Percentiles rank a stretch among this genome's conserved stretches.
These are phyloP conservation scores for Psix sp. DNA, from an alignment of 1,140 invertebrate species.

Conservation along the genomic window DNA sequence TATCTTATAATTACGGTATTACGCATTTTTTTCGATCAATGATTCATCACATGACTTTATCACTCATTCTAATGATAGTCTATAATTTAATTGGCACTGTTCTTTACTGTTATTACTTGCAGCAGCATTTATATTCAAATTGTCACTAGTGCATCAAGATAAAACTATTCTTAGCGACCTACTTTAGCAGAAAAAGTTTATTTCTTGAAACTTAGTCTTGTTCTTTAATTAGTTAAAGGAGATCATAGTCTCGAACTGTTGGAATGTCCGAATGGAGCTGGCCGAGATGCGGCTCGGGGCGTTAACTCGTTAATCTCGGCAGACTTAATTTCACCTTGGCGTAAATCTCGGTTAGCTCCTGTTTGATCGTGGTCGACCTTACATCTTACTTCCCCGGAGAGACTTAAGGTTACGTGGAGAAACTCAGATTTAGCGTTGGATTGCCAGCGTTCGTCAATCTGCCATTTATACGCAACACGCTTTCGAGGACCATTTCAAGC, in stretches of 20 bases:
- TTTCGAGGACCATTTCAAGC: constrained; percentile 31
- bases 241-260: constrained; percentile 27
- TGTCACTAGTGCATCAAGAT: no score
- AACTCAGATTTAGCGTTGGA: constrained; percentile 26
- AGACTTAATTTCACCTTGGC: constrained; percentile 57
- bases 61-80: no score
- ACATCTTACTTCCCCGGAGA: constrained; percentile 48
- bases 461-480: not conserved
- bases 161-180: no score
- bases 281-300: constrained; percentile 47
- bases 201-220: constrained; percentile 30
- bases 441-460: constrained; percentile 2
- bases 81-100: no score
- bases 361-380: constrained; percentile 61
- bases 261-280: constrained; percentile 57
- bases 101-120: no score
- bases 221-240: constrained; percentile 52
- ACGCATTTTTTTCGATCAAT: no score
- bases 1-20: no score
- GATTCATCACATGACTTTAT: no score
- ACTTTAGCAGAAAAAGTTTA: not conserved
- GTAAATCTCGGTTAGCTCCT: constrained; percentile 61
- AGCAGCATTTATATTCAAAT: no score
- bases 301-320: constrained; percentile 62
- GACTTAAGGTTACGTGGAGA: constrained; percentile 45